Evolutionary conservation across 2,888 invertebrate species (phyloP).

Genomic region (Alitta virens): DNA sequence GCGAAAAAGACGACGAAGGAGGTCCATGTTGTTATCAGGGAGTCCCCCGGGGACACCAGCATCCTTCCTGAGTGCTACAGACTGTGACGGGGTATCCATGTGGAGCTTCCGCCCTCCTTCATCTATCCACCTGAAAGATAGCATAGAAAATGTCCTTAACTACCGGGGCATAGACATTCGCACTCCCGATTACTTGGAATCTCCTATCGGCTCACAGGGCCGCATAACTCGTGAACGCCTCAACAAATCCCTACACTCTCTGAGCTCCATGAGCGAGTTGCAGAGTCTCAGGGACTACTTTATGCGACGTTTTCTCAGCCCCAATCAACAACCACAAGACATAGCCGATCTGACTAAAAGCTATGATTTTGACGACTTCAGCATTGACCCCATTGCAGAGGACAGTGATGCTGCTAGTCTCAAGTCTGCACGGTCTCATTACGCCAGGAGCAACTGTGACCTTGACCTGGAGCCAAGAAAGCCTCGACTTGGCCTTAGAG

Average conservation of each 20-base stretch:
- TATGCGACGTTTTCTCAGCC: background rate
- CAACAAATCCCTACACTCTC: slow-evolving; percentile 1
- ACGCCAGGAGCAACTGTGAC: background rate
- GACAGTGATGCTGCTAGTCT: slow-evolving; percentile 3
- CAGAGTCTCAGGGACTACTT: slow-evolving; percentile 14
- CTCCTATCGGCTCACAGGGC: slow-evolving; percentile 1
- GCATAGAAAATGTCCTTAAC: slow-evolving; percentile 36
- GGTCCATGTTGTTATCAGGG: slow-evolving; percentile 8
- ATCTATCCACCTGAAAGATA: slow-evolving; percentile 43
- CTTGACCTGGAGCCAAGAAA: too few relatives aligned
- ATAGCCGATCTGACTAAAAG: too few relatives aligned
- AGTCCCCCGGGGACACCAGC: slow-evolving; percentile 21
- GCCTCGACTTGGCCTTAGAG: too few relatives aligned
- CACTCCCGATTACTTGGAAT: slow-evolving; percentile 12
- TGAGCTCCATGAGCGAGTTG: slow-evolving; percentile 13
- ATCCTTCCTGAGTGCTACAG: slow-evolving; percentile 20
- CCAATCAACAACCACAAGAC: too few relatives aligned
- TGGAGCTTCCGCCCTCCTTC: slow-evolving; percentile 41
- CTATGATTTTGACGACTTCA: too few relatives aligned
- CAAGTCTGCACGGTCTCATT: background rate
- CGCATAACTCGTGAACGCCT: background rate
- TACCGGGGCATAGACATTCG: slow-evolving; percentile 7
- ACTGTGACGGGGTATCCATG: slow-evolving; percentile 58
- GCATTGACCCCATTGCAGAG: background rate
- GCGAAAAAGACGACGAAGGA: background rate